Evolutionary conservation across 1,140 invertebrate genomes (phyloP).

Genomic region (Maconellicoccus hirsutus): DNA sequence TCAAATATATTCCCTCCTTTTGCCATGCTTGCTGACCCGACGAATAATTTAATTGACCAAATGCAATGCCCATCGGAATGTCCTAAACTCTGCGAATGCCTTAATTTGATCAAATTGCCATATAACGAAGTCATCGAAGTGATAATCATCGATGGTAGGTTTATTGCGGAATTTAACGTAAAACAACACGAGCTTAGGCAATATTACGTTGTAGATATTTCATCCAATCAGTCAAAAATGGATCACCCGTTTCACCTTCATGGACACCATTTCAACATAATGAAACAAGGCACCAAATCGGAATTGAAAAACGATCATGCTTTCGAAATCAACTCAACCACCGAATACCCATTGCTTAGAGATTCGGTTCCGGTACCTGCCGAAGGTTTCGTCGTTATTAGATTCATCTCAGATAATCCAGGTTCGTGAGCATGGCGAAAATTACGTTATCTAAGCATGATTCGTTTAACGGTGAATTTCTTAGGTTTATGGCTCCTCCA

Average conservation of each 20-base stretch:
- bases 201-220: background rate
- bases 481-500: slow-evolving; percentile 45
- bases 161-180: no score
- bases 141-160: background rate
- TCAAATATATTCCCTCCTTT: background rate
- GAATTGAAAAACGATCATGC: background rate
- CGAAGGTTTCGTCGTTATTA: slow-evolving; percentile 57
- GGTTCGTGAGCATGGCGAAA: slow-evolving; percentile 32
- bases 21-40: background rate
- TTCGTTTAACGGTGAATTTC: slow-evolving; percentile 12
- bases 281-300: slow-evolving; percentile 23
- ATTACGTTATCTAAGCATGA: background rate
- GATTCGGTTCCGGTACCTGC: slow-evolving; percentile 81
- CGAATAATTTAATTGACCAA: background rate
- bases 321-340: slow-evolving; percentile 40
- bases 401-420: slow-evolving; percentile 40
- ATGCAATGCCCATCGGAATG: background rate
- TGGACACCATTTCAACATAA: slow-evolving; percentile 68
- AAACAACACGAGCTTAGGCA: no score
- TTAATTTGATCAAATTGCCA: slow-evolving; percentile 11
- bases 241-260: slow-evolving; percentile 85
- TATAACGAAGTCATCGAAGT: background rate
- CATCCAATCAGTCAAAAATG: background rate
- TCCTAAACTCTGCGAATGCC: background rate
- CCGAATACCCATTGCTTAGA: slow-evolving; percentile 63